Evolutionary conservation across 2,113 vertebrate species (phyloP).

Genomic region (Gobius niger): DNA sequence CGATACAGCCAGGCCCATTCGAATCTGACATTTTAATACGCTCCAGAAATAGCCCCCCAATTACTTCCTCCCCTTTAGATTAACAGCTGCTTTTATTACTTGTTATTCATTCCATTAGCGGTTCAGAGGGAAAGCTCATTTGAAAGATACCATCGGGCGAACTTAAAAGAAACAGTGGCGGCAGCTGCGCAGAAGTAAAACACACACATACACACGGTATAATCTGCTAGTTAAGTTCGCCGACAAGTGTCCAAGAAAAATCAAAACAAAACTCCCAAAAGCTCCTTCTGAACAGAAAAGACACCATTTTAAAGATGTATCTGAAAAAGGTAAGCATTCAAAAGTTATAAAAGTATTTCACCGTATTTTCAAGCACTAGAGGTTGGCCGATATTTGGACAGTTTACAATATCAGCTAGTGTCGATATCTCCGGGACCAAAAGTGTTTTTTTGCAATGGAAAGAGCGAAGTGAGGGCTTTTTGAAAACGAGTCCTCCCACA

Average conservation of each 20-base stretch:
- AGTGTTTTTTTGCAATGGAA: no score
- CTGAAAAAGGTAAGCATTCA: no score
- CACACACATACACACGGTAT: background rate
- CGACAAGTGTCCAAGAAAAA: background rate
- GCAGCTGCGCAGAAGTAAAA: background rate
- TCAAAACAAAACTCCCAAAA: no score
- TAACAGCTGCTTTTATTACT: conserved; percentile 39
- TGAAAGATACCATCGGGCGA: conserved; percentile 4
- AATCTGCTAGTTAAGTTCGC: background rate
- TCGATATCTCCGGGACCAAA: no score
- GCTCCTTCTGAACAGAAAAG: no score
- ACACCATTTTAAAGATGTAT: no score
- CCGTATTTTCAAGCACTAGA: no score
- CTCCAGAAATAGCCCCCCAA: conserved; percentile 41
- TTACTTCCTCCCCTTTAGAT: conserved; percentile 35
- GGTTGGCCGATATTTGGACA: no score
- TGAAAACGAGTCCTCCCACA: no score
- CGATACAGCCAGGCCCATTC: conserved; percentile 19
- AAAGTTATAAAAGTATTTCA: no score
- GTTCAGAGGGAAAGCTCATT: conserved; percentile 8
- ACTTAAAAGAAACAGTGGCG: background rate
- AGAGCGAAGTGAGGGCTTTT: no score
- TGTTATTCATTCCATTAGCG: conserved; percentile 32
- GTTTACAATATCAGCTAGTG: no score
- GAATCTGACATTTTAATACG: conserved; percentile 38